Conservation (phyloP, 2,888 invertebrate species). For the Synanthedon andrenaeformis region DNA sequence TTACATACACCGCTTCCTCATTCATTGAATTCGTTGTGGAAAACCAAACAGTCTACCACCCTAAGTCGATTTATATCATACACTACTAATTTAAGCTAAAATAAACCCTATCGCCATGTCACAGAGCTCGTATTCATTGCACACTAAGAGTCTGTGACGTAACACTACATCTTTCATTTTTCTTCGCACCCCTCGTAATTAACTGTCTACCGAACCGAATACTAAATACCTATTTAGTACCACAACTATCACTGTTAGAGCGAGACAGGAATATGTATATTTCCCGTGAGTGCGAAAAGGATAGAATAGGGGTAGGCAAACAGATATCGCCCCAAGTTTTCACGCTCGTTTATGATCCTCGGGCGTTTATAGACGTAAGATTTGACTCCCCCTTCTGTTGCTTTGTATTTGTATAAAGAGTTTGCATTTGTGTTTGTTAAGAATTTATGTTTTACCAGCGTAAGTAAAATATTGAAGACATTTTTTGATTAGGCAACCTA, state of each 20-base stretch:
- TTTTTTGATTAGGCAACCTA: no score
- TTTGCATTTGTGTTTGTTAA: no score
- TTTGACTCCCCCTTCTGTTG: constrained; percentile 18
- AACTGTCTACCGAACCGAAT: constrained; percentile 64
- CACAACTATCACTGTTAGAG: constrained; percentile 35
- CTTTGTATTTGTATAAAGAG: constrained; percentile 31
- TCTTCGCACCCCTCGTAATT: constrained; percentile 62
- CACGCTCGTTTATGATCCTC: constrained; percentile 30
- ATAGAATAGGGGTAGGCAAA: constrained; percentile 19
- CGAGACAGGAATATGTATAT: constrained; percentile 15
- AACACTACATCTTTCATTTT: constrained; percentile 34
- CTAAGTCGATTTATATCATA: constrained; percentile 4
- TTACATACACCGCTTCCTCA: constrained; percentile 25
- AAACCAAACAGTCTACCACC: constrained; percentile 27
- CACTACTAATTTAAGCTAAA: constrained; percentile 1
- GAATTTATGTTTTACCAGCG: no score
- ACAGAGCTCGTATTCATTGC: not conserved
- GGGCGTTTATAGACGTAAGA: constrained; percentile 35
- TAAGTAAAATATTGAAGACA: no score
- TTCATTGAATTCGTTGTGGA: constrained; percentile 39
- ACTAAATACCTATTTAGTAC: constrained; percentile 68
- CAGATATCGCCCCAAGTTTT: constrained; percentile 46
- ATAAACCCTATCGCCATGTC: constrained; percentile 9
- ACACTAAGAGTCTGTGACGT: not conserved
- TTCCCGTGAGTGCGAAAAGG: constrained; percentile 23